Evolutionary conservation across 2,888 invertebrate species (phyloP).

Genomic region (Aromia moschata): DNA sequence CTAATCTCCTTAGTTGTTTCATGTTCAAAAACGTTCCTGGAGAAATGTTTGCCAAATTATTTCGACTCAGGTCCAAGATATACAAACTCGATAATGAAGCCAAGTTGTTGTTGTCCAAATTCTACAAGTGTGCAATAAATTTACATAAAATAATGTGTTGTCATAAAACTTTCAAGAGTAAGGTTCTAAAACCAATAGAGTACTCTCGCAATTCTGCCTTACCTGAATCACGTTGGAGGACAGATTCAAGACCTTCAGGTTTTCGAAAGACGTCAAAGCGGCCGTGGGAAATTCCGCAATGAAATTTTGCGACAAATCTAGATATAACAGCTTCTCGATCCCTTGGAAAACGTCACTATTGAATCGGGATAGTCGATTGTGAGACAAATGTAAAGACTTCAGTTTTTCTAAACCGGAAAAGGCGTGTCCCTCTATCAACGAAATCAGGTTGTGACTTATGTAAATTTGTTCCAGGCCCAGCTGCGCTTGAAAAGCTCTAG

Average conservation of each 20-base stretch:
- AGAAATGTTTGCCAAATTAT: slow-evolving; percentile 82
- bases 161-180: too few relatives aligned
- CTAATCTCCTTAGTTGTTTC: slow-evolving; percentile 75
- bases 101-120: slow-evolving; percentile 78
- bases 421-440: slow-evolving; percentile 78
- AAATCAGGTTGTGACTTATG: slow-evolving; percentile 81
- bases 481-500: slow-evolving; percentile 74
- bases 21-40: slow-evolving; percentile 84
- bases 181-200: too few relatives aligned
- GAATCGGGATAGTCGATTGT: slow-evolving; percentile 81
- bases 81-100: slow-evolving; percentile 74
- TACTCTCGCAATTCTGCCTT: slow-evolving; percentile 48
- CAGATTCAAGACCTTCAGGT: slow-evolving; percentile 78
- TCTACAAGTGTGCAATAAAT: too few relatives aligned
- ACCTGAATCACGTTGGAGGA: slow-evolving; percentile 89
- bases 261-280: slow-evolving; percentile 75
- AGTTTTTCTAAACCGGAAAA: slow-evolving; percentile 75
- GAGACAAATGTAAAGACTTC: slow-evolving; percentile 75
- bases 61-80: slow-evolving; percentile 83
- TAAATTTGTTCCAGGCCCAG: slow-evolving; percentile 78
- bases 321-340: slow-evolving; percentile 76
- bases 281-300: slow-evolving; percentile 83
- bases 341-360: slow-evolving; percentile 87
- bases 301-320: slow-evolving; percentile 89
- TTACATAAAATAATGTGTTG: slow-evolving; percentile 39